Base-by-base conservation (phyloP, 2,113 vertebrate genomes). In the Cisticola juncidis region DNA sequence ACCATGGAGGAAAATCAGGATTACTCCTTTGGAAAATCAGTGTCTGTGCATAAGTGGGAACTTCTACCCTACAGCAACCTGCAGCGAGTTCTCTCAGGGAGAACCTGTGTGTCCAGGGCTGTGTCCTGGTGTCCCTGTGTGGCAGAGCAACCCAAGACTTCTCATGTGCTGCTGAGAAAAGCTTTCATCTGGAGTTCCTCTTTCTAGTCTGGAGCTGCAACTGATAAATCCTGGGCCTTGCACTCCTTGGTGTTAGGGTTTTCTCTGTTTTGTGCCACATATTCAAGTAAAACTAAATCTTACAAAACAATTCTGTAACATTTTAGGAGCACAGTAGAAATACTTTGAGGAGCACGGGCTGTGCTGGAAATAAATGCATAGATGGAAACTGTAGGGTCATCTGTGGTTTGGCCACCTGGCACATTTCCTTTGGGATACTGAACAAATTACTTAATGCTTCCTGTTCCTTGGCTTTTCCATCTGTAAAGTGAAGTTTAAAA, bases 161-260 rank as follows among this genome's bases (percentile, higher is more conserved):
- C 71, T 65, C 3, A 10, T 9, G 48, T 65, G 90, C 70, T 0
- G 10, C 79, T 51, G 56, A 25, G 38, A 74, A 76, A 71, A 62
- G 60, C 77, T 95, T 80, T 82, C 68, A 45, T 48, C 62, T 47
- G 35, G 9, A 54, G 45, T 28, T 78, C 60, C 45, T 90, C 44
- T 68, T 90, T 57, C 77, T 69, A 86, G 61, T 66, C 82, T 60
- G 71, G 61, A 96, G 65, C 79, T 57, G 50, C 28, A 69, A 11
- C 42, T 65, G 68, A 88, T 92, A 83, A 92, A 86, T 91, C 54
- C 33, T 77, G 58, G 42, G 31, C 38, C 79, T 91, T 76, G 65
- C 36, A 35, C 31, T 57, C 28, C 58, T 93, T 69, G 73, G 28
- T 84, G 15, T 7, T 81, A 84, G 36, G 40, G 9, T 65, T 87